Base-by-base conservation (phyloP, 2,888 invertebrate species). In the Cordilura impudica region DNA sequence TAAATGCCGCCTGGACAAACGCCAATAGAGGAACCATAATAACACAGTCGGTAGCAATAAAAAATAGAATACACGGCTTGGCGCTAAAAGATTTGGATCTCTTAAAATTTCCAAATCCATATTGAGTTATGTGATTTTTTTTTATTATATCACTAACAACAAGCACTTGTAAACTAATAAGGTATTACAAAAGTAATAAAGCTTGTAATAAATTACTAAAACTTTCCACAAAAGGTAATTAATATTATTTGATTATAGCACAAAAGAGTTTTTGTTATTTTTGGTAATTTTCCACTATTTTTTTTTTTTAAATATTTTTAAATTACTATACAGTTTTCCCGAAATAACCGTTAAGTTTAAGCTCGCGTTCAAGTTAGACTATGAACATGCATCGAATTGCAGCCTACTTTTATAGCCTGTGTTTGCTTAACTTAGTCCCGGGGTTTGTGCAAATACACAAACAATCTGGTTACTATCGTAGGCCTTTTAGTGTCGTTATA, bases 21-120 rank as follows among this genome's bases (percentile, higher is more conserved):
- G 92, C 93, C 94, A 96, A 90, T 96, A 96, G 26, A 93, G 90
- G 86, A 93, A 94, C 92, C 93, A 95, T 58, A 96, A 91, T 2
- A 93, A 88, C 35, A 94, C 23, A 0, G 94, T 94, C 45, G 94
- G 95, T 18, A 95, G 88, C 54, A 96, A 90, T n/a, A 96, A 92
- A 78, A 93, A 91, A 83, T 94, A 93, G 87, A 95, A 95, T 78
- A 95, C 90, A 83, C 91, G 93, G 70, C 93, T 93, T 21, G 94
- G 92, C 47, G 93, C 87, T 70, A 89, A 84, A 60, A 89, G 56
- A 29, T 85, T 82, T n/a, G 88, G 86, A 76, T 89, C 90, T 81
- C 87, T 87, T 58, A 88, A 83, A 81, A 88, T 84, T 83, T 89
- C 90, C 83, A 89, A 73, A 82, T 85, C 81, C 85, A 86, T 87